phyloP scores from a whole-genome alignment of 1,140 invertebrate genomes.

The Hormaphis cornu region DNA sequence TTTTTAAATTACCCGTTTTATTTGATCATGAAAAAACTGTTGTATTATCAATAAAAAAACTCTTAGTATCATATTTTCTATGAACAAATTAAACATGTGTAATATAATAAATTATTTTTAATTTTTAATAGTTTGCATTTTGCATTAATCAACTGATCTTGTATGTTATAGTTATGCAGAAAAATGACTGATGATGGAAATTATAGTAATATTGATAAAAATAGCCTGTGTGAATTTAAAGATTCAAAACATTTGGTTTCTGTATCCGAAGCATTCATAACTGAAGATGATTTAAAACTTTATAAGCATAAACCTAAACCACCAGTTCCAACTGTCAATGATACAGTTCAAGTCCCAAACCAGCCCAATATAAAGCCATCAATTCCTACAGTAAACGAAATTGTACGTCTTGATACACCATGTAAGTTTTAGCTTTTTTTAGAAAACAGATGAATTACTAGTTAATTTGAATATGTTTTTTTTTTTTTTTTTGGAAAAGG shows the following conservation, averaged over 20 bases:
- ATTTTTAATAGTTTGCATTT: too few relatives aligned
- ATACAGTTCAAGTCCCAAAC: background rate
- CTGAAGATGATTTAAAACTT: background rate
- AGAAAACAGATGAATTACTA: background rate
- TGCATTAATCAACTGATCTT: too few relatives aligned
- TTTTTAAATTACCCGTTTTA: too few relatives aligned
- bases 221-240: background rate
- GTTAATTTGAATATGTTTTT: background rate
- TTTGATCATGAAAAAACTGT: too few relatives aligned
- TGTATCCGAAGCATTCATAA: background rate
- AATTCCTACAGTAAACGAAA: background rate
- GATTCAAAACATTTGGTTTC: background rate
- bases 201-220: background rate
- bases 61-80: too few relatives aligned
- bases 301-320: background rate
- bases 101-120: too few relatives aligned
- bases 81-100: too few relatives aligned
- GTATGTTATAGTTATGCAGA: too few relatives aligned
- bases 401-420: background rate
- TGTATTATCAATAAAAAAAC: too few relatives aligned
- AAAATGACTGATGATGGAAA: too few relatives aligned
- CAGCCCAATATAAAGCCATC: background rate
- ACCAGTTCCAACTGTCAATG: background rate
- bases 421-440: background rate
- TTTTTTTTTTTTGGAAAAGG: background rate